phyloP scores from a whole-genome alignment of 2,888 invertebrate genomes.

The Miltochrista miniata region DNA sequence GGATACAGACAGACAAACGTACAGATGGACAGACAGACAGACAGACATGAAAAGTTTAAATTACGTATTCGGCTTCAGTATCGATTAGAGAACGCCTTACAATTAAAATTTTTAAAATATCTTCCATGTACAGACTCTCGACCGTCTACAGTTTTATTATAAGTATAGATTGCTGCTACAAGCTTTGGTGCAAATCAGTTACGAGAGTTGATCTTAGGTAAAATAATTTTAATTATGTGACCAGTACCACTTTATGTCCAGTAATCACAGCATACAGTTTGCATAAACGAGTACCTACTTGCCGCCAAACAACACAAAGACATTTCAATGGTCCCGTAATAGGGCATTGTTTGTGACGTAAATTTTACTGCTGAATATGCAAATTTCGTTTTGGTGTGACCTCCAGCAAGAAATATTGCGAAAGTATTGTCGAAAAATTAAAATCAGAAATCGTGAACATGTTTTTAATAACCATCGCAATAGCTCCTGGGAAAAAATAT shows the following conservation, averaged over 20 bases:
- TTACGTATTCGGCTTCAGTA: no score
- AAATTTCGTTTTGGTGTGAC: slow-evolving; percentile 74
- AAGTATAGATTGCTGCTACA: no score
- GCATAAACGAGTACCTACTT: slow-evolving; percentile 8
- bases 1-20: no score
- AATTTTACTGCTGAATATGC: slow-evolving; percentile 80
- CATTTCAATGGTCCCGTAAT: slow-evolving; percentile 79
- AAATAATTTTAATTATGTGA: no score
- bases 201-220: no score
- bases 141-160: no score
- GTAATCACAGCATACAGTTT: slow-evolving; percentile 24
- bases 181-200: no score
- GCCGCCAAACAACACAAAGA: slow-evolving; percentile 75
- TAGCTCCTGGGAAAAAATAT: slow-evolving; percentile 45
- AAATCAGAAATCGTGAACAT: slow-evolving; percentile 72
- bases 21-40: no score
- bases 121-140: no score
- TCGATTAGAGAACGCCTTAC: no score
- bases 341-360: slow-evolving; percentile 80
- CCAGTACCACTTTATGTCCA: neutral
- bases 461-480: slow-evolving; percentile 58
- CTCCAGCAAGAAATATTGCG: slow-evolving; percentile 74
- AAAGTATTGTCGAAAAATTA: slow-evolving; percentile 76
- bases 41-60: no score
- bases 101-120: no score